Conservation (phyloP, 2,888 invertebrate genomes). For the Drosophila melanosoma region DNA sequence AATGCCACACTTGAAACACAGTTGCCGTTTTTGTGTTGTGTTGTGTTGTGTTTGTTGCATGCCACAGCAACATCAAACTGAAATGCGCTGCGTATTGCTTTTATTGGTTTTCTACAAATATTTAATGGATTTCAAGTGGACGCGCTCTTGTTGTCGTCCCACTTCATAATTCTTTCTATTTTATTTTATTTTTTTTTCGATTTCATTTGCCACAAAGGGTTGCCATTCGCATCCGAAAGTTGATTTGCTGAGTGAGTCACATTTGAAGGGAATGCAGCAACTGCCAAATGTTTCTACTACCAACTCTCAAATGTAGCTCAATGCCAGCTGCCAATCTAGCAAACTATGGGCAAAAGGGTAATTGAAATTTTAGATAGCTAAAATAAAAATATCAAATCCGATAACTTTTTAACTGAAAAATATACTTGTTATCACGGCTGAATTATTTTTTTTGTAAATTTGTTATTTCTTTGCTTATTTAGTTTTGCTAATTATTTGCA, state of each 20-base stretch:
- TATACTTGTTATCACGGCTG: not conserved
- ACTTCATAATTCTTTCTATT: constrained; percentile 67
- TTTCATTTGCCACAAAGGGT: constrained; percentile 43
- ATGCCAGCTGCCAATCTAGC: constrained; percentile 36
- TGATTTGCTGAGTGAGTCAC: constrained; percentile 21
- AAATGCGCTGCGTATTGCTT: constrained; percentile 64
- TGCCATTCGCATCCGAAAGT: constrained; percentile 24
- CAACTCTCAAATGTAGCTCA: constrained; percentile 16
- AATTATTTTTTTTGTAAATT: not conserved
- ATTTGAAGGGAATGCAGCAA: constrained; percentile 21
- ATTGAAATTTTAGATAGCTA: not conserved
- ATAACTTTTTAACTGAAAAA: not conserved
- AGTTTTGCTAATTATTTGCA: no score
- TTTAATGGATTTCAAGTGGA: constrained; percentile 81
- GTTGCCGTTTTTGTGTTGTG: constrained; percentile 76
- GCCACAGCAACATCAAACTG: constrained; percentile 41
- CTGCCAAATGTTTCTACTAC: constrained; percentile 27
- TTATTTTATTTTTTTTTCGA: constrained; percentile 1
- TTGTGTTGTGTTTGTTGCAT: constrained; percentile 27
- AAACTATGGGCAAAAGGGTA: constrained; percentile 3
- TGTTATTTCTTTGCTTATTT: no score
- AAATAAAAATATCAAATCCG: not conserved
- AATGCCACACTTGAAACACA: constrained; percentile 56
- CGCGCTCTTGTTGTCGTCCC: constrained; percentile 75
- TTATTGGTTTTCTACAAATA: constrained; percentile 80